Evolutionary conservation across 2,888 invertebrate species (phyloP), one percentile per base, ranked within the genome.

Genomic region (Netelia inedita): DNA sequence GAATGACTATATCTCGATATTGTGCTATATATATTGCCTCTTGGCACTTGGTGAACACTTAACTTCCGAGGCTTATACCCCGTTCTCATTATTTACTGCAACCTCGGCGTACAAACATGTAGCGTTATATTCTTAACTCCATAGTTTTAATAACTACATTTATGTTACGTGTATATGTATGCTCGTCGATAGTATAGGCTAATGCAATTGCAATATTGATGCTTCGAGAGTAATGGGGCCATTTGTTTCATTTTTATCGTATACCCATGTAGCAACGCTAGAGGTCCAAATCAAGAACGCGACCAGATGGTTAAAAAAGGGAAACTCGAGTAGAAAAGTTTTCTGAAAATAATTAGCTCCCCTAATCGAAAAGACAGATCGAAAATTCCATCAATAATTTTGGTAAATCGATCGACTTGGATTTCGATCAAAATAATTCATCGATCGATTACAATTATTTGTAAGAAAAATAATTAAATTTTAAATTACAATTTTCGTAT

Each of bases 151-250:
- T 46, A 59, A 46, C 21, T 73, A 57, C 57, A 16, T 57, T 57
- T 19, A 57, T 9, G 6, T 9, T 57, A 57, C 19, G 14, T 46
- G 10, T 46, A 46, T 46, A 46, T 46, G 14, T 46, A 46, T 46
- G 14, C 3, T 14, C 14, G 14, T 46, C 10, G 28, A 28, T 28
- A 28, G 14, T 14, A 11, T 0, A 46, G 85, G 80, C 85, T 87
- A 87, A 88, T 85, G 86, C 84, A 87, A 86, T 82, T 83, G 80
- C 85, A 87, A 88, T 86, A 87, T 85, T 85, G 87, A 82, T 79
- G 86, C 85, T 71, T 28, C 50, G 65, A 46, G 65, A 79, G 83
- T 81, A 81, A 86, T 79, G 46, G 61, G 10, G 11, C 11, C 46
- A 11, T 10, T 14, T 46, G 46, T 14, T 14, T 46, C 14, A 46